Evolutionary conservation across 2,797 vertebrate genomes (phyloP).

Genomic region (Rhabdophis nuchalis): DNA sequence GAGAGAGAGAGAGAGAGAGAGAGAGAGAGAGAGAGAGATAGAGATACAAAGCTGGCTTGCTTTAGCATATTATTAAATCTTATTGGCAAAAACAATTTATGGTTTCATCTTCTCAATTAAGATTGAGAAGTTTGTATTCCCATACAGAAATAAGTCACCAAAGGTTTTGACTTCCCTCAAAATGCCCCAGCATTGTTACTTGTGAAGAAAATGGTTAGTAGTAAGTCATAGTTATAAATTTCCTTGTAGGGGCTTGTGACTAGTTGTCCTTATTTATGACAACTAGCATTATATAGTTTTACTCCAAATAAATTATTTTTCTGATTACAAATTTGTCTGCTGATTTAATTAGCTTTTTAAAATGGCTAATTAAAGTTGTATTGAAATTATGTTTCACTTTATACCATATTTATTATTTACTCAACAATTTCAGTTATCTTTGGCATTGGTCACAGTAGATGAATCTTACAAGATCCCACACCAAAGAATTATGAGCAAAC

Average conservation of each 20-base stretch:
- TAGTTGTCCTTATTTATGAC: slow-evolving; percentile 2
- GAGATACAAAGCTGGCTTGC: not conserved
- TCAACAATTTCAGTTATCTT: not conserved
- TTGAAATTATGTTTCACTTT: not conserved
- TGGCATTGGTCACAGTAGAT: not conserved
- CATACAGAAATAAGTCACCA: not conserved
- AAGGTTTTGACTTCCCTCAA: not conserved
- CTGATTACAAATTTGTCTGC: slow-evolving; percentile 1
- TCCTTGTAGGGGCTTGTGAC: not conserved
- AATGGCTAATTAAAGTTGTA: slow-evolving; percentile 4
- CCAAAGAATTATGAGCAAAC: not conserved
- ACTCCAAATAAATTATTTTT: slow-evolving; percentile 18
- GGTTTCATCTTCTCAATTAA: not conserved
- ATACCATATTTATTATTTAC: slow-evolving; percentile 9
- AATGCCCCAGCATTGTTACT: not conserved
- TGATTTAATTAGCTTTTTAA: slow-evolving; percentile 6
- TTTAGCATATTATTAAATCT: not conserved
- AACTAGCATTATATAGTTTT: slow-evolving; percentile 9
- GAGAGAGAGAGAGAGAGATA: no score
- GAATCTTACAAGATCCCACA: not conserved
- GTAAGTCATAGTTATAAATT: not conserved
- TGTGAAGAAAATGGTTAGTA: not conserved
- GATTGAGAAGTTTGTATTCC: not conserved
- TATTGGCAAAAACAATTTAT: not conserved
- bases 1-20: no score